A percentile compares a stretch with the other conserved stretches of the same genome.
phyloP scores from a whole-genome alignment of 2,888 invertebrate species.

The Drosophila nr. medialis region DNA sequence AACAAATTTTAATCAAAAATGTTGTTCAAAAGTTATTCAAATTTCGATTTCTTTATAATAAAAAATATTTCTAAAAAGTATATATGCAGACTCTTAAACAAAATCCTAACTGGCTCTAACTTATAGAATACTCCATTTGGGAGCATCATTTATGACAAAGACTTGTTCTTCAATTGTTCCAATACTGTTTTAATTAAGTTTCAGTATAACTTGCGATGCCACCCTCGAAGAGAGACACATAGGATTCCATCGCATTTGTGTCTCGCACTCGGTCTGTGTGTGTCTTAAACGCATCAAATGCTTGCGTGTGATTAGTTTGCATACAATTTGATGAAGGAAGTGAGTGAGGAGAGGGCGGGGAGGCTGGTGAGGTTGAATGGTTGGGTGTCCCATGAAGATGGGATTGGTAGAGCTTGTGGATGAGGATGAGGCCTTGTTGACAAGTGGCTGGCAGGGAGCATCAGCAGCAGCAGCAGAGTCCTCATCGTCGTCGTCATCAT shows the following conservation, averaged over 20 bases:
- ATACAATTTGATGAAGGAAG: constrained; percentile 64
- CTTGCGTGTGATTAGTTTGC: constrained; percentile 79
- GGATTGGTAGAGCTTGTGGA: constrained; percentile 56
- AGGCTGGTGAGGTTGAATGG: not conserved
- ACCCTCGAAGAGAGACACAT: constrained; percentile 31
- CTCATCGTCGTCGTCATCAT: constrained; percentile 23
- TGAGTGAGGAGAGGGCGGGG: constrained; percentile 1
- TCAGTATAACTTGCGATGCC: not conserved
- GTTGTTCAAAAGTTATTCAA: fast-evolving
- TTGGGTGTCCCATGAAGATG: constrained; percentile 38
- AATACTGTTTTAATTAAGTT: not conserved
- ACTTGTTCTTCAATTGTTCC: not conserved
- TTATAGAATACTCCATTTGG: not conserved
- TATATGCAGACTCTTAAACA: not conserved
- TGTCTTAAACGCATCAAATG: constrained; percentile 78
- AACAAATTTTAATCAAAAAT: not conserved
- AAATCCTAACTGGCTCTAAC: not conserved
- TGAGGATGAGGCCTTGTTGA: constrained; percentile 69
- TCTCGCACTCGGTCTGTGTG: constrained; percentile 40
- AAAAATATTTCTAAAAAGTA: not conserved
- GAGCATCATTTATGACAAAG: not conserved
- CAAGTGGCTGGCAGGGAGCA: constrained; percentile 62
- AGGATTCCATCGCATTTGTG: constrained; percentile 32
- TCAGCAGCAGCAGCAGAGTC: constrained; percentile 15
- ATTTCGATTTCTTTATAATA: not conserved